phyloP scores from a whole-genome alignment of 2,888 invertebrate species.

The Pseudolycoriella hygida region DNA sequence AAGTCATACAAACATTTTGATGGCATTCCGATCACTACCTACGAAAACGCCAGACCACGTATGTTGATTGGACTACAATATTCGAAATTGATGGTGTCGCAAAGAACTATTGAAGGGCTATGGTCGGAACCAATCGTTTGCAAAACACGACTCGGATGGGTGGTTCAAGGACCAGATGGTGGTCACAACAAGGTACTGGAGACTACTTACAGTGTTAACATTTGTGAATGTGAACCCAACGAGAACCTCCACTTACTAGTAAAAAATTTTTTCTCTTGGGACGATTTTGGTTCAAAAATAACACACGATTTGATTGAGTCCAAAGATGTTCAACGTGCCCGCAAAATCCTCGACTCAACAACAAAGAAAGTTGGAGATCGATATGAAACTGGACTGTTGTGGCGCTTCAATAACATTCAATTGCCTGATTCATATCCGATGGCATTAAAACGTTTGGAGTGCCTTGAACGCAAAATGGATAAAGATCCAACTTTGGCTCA shows the following conservation, averaged over 20 bases:
- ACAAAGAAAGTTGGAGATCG: background rate
- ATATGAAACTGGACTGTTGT: background rate
- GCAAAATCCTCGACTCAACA: background rate
- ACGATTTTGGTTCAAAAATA: background rate
- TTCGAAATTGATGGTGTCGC: conserved; percentile 5
- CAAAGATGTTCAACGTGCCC: background rate
- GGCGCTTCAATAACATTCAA: background rate
- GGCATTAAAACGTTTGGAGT: background rate
- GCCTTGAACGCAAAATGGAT: conserved; percentile 7
- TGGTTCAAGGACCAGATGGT: conserved; percentile 6
- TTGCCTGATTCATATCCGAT: background rate
- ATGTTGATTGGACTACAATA: conserved; percentile 7
- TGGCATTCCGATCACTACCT: background rate
- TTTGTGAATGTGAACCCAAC: background rate
- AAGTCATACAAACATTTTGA: background rate
- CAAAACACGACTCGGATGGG: conserved; percentile 12
- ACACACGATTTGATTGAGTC: background rate
- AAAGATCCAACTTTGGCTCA: conserved; percentile 9
- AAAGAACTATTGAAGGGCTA: conserved; percentile 3
- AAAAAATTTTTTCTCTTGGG: background rate
- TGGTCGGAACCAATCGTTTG: conserved; percentile 10
- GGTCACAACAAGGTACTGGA: background rate
- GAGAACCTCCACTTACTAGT: background rate
- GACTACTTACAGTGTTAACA: background rate
- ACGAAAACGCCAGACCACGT: conserved; percentile 2